Evolutionary conservation across 2,797 vertebrate species (phyloP).

Genomic region (Gobio occitaniae): DNA sequence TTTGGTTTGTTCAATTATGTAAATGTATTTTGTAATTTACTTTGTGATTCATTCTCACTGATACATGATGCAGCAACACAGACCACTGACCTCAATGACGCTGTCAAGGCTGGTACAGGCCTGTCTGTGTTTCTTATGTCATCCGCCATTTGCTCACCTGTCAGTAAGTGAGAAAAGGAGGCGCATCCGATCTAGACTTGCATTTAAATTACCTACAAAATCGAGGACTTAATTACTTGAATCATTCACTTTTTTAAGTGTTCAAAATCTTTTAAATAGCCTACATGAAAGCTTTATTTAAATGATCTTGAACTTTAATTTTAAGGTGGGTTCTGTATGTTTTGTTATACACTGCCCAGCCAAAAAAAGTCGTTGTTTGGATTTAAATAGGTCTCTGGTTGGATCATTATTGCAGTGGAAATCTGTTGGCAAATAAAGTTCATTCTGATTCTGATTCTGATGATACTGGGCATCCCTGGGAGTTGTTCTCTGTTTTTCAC

Average conservation of each 20-base stretch:
- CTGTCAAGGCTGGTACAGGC: constrained; percentile 3
- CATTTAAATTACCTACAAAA: not conserved
- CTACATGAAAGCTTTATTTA: not conserved
- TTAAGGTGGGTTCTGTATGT: not conserved
- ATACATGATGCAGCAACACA: not conserved
- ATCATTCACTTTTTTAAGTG: not conserved
- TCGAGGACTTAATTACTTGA: too few relatives aligned
- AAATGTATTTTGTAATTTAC: not conserved
- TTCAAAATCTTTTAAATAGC: not conserved
- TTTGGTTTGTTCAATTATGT: not conserved
- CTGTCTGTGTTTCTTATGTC: not conserved
- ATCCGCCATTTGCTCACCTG: not conserved
- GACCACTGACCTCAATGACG: not conserved
- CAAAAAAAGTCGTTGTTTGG: too few relatives aligned
- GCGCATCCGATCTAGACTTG: not conserved
- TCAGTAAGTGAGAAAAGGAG: not conserved
- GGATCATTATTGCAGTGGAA: too few relatives aligned
- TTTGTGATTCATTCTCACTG: not conserved
- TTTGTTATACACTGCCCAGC: not conserved
- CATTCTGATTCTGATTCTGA: too few relatives aligned
- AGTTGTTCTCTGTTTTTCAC: constrained; percentile 33
- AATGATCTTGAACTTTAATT: not conserved
- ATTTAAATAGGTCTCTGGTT: too few relatives aligned
- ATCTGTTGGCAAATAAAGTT: too few relatives aligned
- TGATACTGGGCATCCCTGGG: not conserved